Evolutionary conservation across 2,888 invertebrate species (phyloP).

Genomic region (Yponomeuta cagnagella): DNA sequence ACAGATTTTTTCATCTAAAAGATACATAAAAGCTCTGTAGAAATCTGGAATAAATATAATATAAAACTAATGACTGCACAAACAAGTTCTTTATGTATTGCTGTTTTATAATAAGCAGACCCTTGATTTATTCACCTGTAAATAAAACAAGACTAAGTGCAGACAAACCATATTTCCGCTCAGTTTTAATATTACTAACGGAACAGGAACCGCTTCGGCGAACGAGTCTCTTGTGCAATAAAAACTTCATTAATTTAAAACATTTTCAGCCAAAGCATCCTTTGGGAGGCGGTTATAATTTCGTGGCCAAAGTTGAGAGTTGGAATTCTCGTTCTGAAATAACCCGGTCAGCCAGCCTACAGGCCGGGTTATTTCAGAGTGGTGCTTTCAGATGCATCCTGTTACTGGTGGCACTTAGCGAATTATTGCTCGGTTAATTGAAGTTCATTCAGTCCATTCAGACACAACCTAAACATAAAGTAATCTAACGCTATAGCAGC

Average conservation of each 20-base stretch:
- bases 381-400: background rate
- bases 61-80: no score
- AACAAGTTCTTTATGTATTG: no score
- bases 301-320: background rate
- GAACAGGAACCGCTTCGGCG: background rate
- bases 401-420: background rate
- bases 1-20: no score
- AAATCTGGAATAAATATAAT: no score
- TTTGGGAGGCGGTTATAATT: background rate
- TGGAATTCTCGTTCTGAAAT: background rate
- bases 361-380: background rate
- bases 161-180: background rate
- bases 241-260: constrained; percentile 1
- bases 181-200: background rate
- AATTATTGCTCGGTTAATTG: no score
- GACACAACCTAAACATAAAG: no score
- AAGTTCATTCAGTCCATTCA: no score
- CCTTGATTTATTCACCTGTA: no score
- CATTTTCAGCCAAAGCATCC: background rate
- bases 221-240: constrained; percentile 3
- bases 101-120: no score
- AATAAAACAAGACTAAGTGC: background rate
- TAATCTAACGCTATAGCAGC: no score
- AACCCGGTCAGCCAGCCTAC: background rate
- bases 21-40: no score